Evolutionary conservation across 2,888 invertebrate species (phyloP).

Genomic region (Archips crataeganus): DNA sequence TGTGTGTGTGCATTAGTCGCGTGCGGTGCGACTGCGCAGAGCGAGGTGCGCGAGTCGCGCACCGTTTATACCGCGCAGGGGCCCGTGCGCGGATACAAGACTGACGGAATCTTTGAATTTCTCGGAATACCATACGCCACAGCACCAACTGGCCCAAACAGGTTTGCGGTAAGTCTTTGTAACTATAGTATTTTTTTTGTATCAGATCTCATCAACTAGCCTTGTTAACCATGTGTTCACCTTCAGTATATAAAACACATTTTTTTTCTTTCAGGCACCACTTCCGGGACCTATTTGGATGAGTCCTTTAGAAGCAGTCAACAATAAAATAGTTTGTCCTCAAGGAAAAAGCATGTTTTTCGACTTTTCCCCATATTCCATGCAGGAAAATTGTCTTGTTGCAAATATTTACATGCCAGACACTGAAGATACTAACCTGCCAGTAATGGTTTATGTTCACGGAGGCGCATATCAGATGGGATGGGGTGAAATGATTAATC

Average conservation of each 20-base stretch:
- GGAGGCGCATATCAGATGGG: slow-evolving; percentile 55
- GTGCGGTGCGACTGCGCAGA: background rate
- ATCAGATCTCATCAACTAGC: no score
- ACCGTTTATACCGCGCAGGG: background rate
- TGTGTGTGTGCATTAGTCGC: background rate
- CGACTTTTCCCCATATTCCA: background rate
- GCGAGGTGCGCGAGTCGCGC: slow-evolving; percentile 14
- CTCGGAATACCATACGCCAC: slow-evolving; percentile 2
- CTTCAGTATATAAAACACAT: background rate
- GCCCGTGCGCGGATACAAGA: background rate
- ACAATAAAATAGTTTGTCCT: slow-evolving; percentile 24
- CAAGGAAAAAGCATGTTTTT: slow-evolving; percentile 4
- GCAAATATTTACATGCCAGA: slow-evolving; percentile 51
- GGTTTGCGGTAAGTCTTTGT: background rate
- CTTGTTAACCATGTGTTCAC: no score
- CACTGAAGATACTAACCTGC: slow-evolving; percentile 49
- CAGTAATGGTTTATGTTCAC: slow-evolving; percentile 55
- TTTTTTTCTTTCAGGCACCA: slow-evolving; percentile 15
- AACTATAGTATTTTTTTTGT: no score
- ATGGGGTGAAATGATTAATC: slow-evolving; percentile 36
- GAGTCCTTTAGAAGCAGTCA: slow-evolving; percentile 27
- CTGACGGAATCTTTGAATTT: slow-evolving; percentile 3
- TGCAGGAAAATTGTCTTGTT: slow-evolving; percentile 37
- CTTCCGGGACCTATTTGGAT: slow-evolving; percentile 26
- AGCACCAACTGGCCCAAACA: background rate